Percentiles rank a stretch among this genome's conserved stretches.
phyloP scores from a whole-genome alignment of 1,140 invertebrate genomes.

The Helicoverpa armigera region DNA sequence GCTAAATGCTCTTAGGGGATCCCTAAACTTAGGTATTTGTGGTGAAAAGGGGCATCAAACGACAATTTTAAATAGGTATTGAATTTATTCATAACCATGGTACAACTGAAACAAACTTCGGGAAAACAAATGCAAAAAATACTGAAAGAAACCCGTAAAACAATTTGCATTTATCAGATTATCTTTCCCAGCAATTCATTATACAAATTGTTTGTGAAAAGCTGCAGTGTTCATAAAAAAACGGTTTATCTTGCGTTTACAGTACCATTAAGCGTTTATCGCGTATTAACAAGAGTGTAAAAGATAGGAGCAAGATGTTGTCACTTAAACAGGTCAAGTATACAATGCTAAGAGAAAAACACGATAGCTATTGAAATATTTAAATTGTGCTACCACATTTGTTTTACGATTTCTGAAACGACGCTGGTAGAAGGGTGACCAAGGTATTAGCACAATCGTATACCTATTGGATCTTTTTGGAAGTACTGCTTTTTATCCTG shows the following conservation, averaged over 20 bases:
- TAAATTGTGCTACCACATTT: slow-evolving; percentile 37
- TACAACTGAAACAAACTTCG: no score
- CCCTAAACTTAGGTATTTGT: no score
- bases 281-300: slow-evolving; percentile 31
- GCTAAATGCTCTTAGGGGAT: no score
- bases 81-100: no score
- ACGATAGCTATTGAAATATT: slow-evolving; percentile 40
- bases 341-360: slow-evolving; percentile 35
- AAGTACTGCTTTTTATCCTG: no score
- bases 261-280: slow-evolving; percentile 34
- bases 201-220: slow-evolving; percentile 37
- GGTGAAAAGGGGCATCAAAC: no score
- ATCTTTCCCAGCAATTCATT: slow-evolving; percentile 27
- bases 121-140: not conserved
- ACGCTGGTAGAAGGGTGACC: slow-evolving; percentile 6
- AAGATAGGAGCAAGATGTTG: slow-evolving; percentile 14
- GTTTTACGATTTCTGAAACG: slow-evolving; percentile 44
- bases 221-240: slow-evolving; percentile 32
- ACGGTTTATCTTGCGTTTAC: slow-evolving; percentile 21
- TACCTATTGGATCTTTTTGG: no score
- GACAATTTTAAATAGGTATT: no score
- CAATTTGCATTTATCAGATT: slow-evolving; percentile 19
- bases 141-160: not conserved
- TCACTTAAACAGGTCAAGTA: slow-evolving; percentile 29
- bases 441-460: not conserved